phyloP scores from a whole-genome alignment of 2,797 vertebrate species.

The Enteromius afrohamiltoni region DNA sequence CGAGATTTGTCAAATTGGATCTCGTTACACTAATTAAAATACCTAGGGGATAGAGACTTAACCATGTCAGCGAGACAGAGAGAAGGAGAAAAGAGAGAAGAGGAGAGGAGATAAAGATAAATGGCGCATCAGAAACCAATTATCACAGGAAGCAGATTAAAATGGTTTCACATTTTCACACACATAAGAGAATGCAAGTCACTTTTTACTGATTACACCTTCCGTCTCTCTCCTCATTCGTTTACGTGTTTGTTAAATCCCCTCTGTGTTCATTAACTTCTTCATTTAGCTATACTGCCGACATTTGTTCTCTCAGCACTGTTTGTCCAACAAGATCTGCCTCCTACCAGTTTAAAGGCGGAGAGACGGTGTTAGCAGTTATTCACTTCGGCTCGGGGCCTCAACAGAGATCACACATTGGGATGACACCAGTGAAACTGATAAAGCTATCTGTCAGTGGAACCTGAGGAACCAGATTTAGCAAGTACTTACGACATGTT shows the following conservation, averaged over 20 bases:
- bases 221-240: conserved; percentile 59
- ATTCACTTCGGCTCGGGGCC: conserved; percentile 2
- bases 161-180: conserved; percentile 68
- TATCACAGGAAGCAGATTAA: conserved; percentile 74
- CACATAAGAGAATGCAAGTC: conserved; percentile 62
- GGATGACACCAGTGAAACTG: conserved; percentile 43
- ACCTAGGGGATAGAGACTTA: conserved; percentile 58
- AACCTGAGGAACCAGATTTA: conserved; percentile 47
- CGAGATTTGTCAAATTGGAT: conserved; percentile 61
- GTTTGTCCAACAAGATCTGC: conserved; percentile 58
- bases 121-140: conserved; percentile 71
- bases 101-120: conserved; percentile 60
- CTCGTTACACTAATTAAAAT: conserved; percentile 64
- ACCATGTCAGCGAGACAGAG: conserved; percentile 48
- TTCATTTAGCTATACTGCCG: conserved; percentile 38
- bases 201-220: conserved; percentile 69
- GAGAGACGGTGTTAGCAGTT: conserved; percentile 37
- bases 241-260: conserved; percentile 50
- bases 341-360: conserved; percentile 33
- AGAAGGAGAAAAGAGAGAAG: conserved; percentile 43
- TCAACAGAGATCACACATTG: conserved; percentile 45
- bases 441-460: conserved; percentile 48
- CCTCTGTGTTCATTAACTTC: conserved; percentile 38
- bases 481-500: conserved; percentile 47
- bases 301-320: conserved; percentile 43